Conservation (phyloP, 2,113 vertebrate genomes). For the Sinocyclocheilus maitianheensis region DNA sequence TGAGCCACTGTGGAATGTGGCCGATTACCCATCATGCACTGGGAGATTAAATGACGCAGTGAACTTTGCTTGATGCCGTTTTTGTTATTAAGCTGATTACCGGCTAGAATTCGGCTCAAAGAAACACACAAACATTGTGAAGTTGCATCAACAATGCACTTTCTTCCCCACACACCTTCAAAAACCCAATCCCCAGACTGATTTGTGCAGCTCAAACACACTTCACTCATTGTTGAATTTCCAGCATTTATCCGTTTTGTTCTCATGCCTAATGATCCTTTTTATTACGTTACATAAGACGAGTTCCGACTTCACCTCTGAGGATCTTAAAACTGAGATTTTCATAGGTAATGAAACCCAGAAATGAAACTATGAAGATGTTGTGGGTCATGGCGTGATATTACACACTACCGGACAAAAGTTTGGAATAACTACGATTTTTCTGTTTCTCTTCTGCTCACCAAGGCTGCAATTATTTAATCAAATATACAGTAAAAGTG, state of each 20-base stretch:
- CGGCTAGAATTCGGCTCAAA: slow-evolving; percentile 45
- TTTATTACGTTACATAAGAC: neutral
- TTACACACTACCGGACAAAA: neutral
- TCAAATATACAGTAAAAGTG: neutral
- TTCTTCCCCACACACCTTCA: neutral
- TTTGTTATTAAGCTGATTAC: slow-evolving; percentile 73
- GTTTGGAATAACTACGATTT: neutral
- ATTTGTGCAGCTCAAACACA: slow-evolving; percentile 9
- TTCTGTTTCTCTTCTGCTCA: too few species aligned
- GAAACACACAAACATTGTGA: neutral
- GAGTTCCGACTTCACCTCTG: neutral
- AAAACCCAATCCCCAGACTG: slow-evolving; percentile 18
- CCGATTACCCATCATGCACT: slow-evolving; percentile 36
- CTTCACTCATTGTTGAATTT: neutral
- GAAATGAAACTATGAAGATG: slow-evolving; percentile 16
- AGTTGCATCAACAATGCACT: neutral
- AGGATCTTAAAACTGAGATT: slow-evolving; percentile 4
- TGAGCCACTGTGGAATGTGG: slow-evolving; percentile 41
- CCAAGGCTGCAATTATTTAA: neutral
- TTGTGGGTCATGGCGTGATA: neutral
- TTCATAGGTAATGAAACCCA: slow-evolving; percentile 7
- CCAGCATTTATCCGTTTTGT: neutral
- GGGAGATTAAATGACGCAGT: slow-evolving; percentile 59
- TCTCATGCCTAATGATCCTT: neutral
- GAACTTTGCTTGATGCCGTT: slow-evolving; percentile 48